These are phyloP conservation scores for Sebastes nivosus DNA, from an alignment of 2,797 vertebrate species.

Conservation along the genomic window DNA sequence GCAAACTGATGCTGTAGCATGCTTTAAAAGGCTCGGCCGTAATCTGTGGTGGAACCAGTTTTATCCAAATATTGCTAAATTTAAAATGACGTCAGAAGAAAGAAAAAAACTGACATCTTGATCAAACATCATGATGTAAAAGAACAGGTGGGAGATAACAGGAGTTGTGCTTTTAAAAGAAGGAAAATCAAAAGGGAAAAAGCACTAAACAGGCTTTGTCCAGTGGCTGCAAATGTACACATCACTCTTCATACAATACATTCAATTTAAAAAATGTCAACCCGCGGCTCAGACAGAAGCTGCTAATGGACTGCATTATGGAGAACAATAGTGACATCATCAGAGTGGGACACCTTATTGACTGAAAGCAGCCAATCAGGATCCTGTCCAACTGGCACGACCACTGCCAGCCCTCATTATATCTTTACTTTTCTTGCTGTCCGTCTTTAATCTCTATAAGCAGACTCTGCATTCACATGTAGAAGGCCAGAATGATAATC, in stretches of 20 bases:
- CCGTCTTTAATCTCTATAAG: neutral
- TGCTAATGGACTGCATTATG: conserved; percentile 13
- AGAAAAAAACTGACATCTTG: neutral
- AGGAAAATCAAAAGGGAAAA: neutral
- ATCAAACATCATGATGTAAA: neutral
- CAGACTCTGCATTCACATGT: too few species aligned
- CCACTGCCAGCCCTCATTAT: conserved; percentile 20
- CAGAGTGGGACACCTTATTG: conserved; percentile 1
- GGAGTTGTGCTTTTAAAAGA: neutral
- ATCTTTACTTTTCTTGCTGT: neutral
- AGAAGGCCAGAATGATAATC: too few species aligned
- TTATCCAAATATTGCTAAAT: neutral
- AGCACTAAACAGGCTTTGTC: neutral
- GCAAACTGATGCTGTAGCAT: neutral
- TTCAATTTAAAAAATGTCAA: neutral
- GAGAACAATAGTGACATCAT: neutral
- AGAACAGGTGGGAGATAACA: neutral
- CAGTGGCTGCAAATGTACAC: neutral
- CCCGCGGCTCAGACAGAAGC: conserved; percentile 5
- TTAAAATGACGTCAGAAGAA: neutral
- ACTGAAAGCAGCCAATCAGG: conserved; percentile 24
- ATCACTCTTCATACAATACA: neutral
- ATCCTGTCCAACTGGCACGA: conserved; percentile 44
- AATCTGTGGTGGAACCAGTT: neutral
- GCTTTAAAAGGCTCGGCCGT: neutral